Evolutionary conservation across 2,888 invertebrate genomes (phyloP).

Genomic region (Diplolepis rosae): DNA sequence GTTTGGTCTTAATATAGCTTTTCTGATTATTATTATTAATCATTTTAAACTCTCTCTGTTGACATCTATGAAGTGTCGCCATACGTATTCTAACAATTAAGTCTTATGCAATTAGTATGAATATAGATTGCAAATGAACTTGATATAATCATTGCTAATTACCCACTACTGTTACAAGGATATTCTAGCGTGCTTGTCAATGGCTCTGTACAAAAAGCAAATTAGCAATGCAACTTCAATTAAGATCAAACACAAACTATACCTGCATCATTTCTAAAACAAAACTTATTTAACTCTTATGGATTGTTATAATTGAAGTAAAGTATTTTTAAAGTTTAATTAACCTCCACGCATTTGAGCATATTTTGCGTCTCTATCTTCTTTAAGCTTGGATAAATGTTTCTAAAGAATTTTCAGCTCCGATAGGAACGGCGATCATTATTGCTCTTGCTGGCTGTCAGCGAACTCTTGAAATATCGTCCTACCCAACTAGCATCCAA

Average conservation of each 20-base stretch:
- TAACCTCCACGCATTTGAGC: background rate
- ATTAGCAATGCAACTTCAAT: conserved; percentile 2
- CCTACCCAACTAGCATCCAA: conserved; percentile 68
- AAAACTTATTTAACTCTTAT: background rate
- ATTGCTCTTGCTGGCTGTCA: conserved; percentile 66
- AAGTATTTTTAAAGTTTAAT: background rate
- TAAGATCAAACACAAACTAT: too few species aligned
- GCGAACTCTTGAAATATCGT: conserved; percentile 70
- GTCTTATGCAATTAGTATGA: background rate
- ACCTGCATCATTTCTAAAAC: background rate
- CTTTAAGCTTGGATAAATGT: background rate
- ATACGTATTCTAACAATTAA: too few species aligned
- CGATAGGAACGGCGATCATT: conserved; percentile 55
- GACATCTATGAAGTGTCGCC: too few species aligned
- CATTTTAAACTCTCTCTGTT: too few species aligned
- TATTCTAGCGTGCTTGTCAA: conserved; percentile 5
- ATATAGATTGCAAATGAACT: conserved; percentile 1
- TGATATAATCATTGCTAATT: conserved; percentile 14
- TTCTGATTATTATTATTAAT: too few species aligned
- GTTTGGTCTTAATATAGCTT: too few species aligned
- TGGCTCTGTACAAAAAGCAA: background rate
- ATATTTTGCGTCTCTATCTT: background rate
- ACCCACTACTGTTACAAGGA: conserved; percentile 13
- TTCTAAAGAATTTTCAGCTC: background rate
- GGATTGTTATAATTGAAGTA: background rate